Base-by-base conservation (phyloP, 2,797 vertebrate species). In the Austrolebias charrua region DNA sequence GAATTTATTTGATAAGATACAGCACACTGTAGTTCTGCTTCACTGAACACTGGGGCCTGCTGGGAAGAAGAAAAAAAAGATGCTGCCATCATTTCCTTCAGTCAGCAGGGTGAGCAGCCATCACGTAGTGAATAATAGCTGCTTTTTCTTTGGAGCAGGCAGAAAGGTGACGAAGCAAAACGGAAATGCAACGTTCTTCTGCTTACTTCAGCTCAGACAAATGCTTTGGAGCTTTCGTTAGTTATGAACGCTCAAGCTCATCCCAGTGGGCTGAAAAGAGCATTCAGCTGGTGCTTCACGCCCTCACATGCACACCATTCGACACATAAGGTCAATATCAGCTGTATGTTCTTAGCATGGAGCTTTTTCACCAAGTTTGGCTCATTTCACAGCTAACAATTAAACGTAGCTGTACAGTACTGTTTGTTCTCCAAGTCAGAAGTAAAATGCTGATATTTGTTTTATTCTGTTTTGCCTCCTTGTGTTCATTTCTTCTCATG, bases 71-170 rank as follows among this genome's bases (percentile, higher is more conserved):
- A 63, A 66, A 53, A 55, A 29, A 2, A 33, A 15, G 69, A 65
- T 47, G 61, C 64, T 66, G 71, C 66, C 29, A 64, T 53, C 55
- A 14, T 75, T 72, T 15, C 56, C 75, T 76, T 77, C 78, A 71
- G 75, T 71, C 78, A 52, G 35, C 14, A 24, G 65, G 77, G 84
- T 66, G 80, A 65, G 79, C 63, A 48, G 71, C 69, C 71, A 75
- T 81, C 78, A 79, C 74, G 77, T 42, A 33, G 57, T 78, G 62
- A 85, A 75, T 80, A 87, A 81, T 80, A 40, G 2, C 51, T n/a
- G 16, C 43, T 66, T 66, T 55, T 67, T 57, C 58, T 43, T 64
- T 4, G 2, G 13, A 57, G 68, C 50, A 56, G 67, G 54, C 48
- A 65, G 55, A 50, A 28, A 40, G 20, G 45, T 33, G 18, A 47